These are phyloP conservation scores for Dermolepida albohirtum DNA, from an alignment of 2,888 invertebrate species.

Conservation along the genomic window DNA sequence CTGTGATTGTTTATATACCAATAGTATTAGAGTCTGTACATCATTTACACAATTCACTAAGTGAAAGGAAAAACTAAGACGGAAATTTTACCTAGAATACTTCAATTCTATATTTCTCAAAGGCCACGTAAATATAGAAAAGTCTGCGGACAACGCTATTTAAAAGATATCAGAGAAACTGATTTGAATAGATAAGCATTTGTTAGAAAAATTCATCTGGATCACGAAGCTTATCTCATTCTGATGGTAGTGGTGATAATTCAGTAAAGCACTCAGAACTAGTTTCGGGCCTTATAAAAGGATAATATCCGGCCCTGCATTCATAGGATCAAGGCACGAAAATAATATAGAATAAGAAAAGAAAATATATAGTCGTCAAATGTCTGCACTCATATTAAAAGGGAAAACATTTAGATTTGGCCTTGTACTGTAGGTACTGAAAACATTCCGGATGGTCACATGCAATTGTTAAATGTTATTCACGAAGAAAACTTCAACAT, in stretches of 20 bases:
- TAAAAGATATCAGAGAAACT: slow-evolving; percentile 87
- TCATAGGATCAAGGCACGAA: slow-evolving; percentile 81
- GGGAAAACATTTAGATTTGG: slow-evolving; percentile 93
- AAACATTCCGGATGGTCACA: slow-evolving; percentile 80
- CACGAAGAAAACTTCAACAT: too few relatives aligned
- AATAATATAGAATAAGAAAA: slow-evolving; percentile 74
- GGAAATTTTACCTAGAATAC: slow-evolving; percentile 97
- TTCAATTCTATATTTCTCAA: slow-evolving; percentile 97
- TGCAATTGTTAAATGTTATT: slow-evolving; percentile 84
- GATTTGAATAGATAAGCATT: slow-evolving; percentile 89
- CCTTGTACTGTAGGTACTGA: slow-evolving; percentile 82
- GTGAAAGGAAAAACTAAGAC: slow-evolving; percentile 90
- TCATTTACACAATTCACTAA: slow-evolving; percentile 92
- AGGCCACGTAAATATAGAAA: slow-evolving; percentile 96
- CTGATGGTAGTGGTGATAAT: slow-evolving; percentile 73
- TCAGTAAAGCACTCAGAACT: slow-evolving; percentile 84
- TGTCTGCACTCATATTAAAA: slow-evolving; percentile 93
- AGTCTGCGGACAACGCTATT: slow-evolving; percentile 38
- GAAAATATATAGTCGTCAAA: slow-evolving; percentile 90
- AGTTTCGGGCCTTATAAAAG: slow-evolving; percentile 95
- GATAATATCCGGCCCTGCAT: slow-evolving; percentile 93
- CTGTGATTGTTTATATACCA: slow-evolving; percentile 95
- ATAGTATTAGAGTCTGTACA: too few relatives aligned
- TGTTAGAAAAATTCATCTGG: slow-evolving; percentile 86
- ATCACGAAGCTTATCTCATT: slow-evolving; percentile 87